Evolutionary conservation across 2,888 invertebrate genomes (phyloP).

Genomic region (Spilarctia lutea): DNA sequence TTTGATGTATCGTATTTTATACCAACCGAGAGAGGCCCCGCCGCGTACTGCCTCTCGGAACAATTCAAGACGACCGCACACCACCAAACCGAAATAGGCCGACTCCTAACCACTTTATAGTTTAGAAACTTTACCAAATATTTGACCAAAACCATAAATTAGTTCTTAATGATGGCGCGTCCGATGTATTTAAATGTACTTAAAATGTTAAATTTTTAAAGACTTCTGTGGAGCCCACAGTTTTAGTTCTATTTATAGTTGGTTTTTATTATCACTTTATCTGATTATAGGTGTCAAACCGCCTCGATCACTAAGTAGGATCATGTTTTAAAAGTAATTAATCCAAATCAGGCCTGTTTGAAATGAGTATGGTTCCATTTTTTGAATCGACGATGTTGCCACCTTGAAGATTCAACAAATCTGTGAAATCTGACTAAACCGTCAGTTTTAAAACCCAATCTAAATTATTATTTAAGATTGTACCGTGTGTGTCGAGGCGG

Average conservation of each 20-base stretch:
- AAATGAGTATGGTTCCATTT: not conserved
- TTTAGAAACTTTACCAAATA: slow-evolving; percentile 24
- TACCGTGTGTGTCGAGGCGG: slow-evolving; percentile 5
- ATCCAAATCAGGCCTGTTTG: not conserved
- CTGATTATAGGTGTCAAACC: not conserved
- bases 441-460: not conserved
- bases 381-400: not conserved
- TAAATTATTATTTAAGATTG: not conserved
- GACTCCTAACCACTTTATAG: not conserved
- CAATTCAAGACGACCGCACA: not conserved
- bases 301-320: not conserved
- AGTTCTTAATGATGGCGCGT: slow-evolving; percentile 22
- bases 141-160: slow-evolving; percentile 23
- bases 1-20: slow-evolving; percentile 57
- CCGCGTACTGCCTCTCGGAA: not conserved
- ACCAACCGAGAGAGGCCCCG: slow-evolving; percentile 32
- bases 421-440: not conserved
- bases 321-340: not conserved
- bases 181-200: slow-evolving; percentile 11
- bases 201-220: slow-evolving; percentile 11
- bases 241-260: slow-evolving; percentile 4
- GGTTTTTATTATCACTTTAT: slow-evolving; percentile 14
- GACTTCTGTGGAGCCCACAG: slow-evolving; percentile 14
- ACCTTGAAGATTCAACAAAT: not conserved
- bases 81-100: not conserved